Conservation (phyloP, 1,140 invertebrate genomes). For the Caerostris darwini region DNA sequence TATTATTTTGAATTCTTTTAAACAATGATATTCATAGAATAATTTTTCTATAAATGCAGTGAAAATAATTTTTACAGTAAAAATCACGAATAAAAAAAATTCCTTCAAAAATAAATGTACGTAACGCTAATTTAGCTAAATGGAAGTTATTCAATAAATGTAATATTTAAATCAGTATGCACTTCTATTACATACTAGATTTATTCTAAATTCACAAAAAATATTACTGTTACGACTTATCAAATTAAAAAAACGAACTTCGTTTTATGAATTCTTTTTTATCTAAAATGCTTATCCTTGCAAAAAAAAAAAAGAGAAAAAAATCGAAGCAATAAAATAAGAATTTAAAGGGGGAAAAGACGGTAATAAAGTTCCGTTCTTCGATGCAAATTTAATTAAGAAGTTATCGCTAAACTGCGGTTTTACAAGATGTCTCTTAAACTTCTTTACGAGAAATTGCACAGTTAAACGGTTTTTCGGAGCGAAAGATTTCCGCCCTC, state of each 20-base stretch:
- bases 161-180: too few relatives aligned
- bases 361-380: neutral
- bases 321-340: neutral
- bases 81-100: too few relatives aligned
- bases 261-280: neutral
- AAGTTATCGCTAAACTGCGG: slow-evolving; percentile 25
- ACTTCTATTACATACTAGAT: too few relatives aligned
- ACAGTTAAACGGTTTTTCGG: neutral
- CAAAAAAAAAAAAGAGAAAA: neutral
- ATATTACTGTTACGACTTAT: neutral
- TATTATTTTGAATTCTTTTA: too few relatives aligned
- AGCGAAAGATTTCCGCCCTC: neutral
- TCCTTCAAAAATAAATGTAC: too few relatives aligned
- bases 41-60: too few relatives aligned
- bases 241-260: neutral
- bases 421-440: slow-evolving; percentile 35
- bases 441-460: slow-evolving; percentile 28
- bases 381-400: slow-evolving; percentile 22
- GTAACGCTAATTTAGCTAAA: too few relatives aligned
- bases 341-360: neutral
- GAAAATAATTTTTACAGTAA: too few relatives aligned
- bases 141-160: too few relatives aligned
- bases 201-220: too few relatives aligned
- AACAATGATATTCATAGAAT: too few relatives aligned
- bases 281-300: neutral